phyloP scores from a whole-genome alignment of 2,113 vertebrate genomes.

The Mastomys natalensis region DNA sequence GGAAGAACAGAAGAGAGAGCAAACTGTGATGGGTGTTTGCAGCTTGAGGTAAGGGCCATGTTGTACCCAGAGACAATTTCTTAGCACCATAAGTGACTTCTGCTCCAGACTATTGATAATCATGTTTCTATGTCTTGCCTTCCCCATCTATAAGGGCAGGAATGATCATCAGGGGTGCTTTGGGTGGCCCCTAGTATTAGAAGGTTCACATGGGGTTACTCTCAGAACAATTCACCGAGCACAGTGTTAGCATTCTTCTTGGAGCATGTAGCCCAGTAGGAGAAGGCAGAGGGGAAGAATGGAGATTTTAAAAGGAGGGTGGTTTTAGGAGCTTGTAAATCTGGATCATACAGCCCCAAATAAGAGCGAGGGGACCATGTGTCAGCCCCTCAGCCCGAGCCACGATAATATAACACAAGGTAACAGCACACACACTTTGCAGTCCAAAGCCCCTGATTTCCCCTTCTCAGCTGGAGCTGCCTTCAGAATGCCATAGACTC shows the following conservation, averaged over 20 bases:
- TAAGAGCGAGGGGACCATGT: neutral
- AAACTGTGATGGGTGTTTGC: neutral
- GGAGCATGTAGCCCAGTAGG: neutral
- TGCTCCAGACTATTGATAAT: neutral
- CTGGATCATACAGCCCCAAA: neutral
- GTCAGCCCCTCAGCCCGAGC: no score
- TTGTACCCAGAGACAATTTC: neutral
- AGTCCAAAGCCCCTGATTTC: neutral
- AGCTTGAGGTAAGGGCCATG: neutral
- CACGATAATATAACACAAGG: neutral
- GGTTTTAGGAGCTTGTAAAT: neutral
- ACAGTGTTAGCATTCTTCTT: neutral
- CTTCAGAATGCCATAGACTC: neutral
- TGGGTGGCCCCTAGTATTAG: neutral
- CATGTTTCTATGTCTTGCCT: neutral
- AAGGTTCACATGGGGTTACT: neutral
- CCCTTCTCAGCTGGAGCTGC: neutral
- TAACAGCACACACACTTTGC: neutral
- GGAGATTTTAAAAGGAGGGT: neutral
- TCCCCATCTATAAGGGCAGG: neutral
- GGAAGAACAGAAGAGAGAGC: neutral
- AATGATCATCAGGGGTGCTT: neutral
- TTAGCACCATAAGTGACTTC: neutral
- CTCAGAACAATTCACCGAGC: neutral
- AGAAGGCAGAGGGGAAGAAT: neutral